phyloP scores from a whole-genome alignment of 1,140 invertebrate species.

The Drosophila ficusphila region DNA sequence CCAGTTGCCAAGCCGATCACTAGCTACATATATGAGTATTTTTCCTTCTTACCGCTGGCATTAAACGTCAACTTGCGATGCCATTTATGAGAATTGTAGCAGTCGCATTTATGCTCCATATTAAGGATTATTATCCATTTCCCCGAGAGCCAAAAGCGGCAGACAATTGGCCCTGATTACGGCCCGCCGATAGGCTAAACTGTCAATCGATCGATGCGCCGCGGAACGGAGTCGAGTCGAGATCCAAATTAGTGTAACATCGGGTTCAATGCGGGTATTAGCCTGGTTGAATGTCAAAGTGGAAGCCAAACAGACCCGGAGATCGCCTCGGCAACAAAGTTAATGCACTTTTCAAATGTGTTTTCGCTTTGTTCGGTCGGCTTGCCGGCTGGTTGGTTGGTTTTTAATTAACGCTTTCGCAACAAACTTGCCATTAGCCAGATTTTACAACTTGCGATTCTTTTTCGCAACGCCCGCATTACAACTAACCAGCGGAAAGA shows the following conservation, averaged over 20 bases:
- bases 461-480: constrained; percentile 76
- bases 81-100: constrained; percentile 78
- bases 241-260: constrained; percentile 67
- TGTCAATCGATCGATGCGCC: constrained; percentile 51
- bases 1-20: background rate
- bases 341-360: constrained; percentile 45
- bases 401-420: constrained; percentile 79
- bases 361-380: constrained; percentile 13
- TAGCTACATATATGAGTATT: constrained; percentile 5
- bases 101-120: constrained; percentile 74
- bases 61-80: constrained; percentile 67
- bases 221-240: background rate
- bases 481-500: constrained; percentile 59
- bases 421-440: constrained; percentile 82
- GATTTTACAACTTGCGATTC: constrained; percentile 78
- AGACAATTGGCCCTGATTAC: constrained; percentile 70
- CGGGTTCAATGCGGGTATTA: constrained; percentile 31
- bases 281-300: constrained; percentile 36
- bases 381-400: constrained; percentile 24
- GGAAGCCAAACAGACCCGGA: constrained; percentile 21
- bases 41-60: constrained; percentile 37
- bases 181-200: constrained; percentile 65
- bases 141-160: constrained; percentile 58
- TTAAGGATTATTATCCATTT: constrained; percentile 78
- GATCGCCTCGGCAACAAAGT: constrained; percentile 66